Evolutionary conservation across 2,797 vertebrate species (phyloP).

Genomic region (Hippocampus kuda): DNA sequence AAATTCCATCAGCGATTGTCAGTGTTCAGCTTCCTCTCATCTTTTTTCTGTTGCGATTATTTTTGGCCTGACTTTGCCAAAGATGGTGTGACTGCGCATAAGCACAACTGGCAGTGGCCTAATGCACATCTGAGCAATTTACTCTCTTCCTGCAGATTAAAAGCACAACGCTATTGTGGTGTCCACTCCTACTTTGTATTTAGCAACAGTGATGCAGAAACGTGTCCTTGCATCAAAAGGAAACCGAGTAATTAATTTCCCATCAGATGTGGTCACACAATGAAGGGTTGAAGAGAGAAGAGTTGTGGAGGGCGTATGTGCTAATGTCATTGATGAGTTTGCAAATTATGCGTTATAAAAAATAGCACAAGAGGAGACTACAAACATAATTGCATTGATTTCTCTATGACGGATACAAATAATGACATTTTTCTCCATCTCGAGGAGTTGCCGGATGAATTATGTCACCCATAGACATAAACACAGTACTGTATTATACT

Average conservation of each 20-base stretch:
- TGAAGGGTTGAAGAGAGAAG: slow-evolving; percentile 38
- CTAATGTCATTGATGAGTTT: slow-evolving; percentile 62
- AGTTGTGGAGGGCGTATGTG: slow-evolving; percentile 42
- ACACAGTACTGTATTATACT: not conserved
- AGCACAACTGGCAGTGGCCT: too few species aligned
- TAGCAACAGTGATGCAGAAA: not conserved
- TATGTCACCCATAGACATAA: slow-evolving; percentile 55
- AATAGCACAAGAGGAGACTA: slow-evolving; percentile 66
- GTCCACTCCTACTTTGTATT: slow-evolving; percentile 10
- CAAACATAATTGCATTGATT: slow-evolving; percentile 72
- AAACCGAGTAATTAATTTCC: slow-evolving; percentile 42
- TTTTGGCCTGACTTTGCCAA: too few species aligned
- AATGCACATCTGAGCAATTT: not conserved
- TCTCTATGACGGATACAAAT: slow-evolving; percentile 68
- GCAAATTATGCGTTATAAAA: slow-evolving; percentile 59
- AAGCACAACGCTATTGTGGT: not conserved
- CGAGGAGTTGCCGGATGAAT: slow-evolving; percentile 48
- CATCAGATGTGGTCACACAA: slow-evolving; percentile 34
- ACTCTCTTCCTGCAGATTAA: not conserved
- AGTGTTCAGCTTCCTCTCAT: too few species aligned
- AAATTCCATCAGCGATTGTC: too few species aligned
- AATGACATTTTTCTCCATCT: slow-evolving; percentile 74
- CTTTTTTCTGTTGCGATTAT: too few species aligned
- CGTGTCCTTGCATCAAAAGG: slow-evolving; percentile 10
- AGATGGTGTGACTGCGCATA: too few species aligned